Evolutionary conservation across 2,113 vertebrate species (phyloP).

Genomic region (Python bivittatus): DNA sequence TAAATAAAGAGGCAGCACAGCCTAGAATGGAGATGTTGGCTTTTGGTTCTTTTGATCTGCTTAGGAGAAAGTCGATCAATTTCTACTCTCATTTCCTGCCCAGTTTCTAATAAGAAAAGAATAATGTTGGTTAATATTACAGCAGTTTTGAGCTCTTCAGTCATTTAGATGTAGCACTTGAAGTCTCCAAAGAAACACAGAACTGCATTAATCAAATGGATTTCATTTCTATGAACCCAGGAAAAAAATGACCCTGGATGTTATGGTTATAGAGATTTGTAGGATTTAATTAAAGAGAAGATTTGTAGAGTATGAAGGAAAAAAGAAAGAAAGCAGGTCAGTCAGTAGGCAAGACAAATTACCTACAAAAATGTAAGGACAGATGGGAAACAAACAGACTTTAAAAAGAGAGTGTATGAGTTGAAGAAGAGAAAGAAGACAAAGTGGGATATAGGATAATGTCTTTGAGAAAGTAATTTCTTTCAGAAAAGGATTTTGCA

Average conservation of each 20-base stretch:
- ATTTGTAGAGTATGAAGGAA: not conserved
- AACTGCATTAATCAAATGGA: not conserved
- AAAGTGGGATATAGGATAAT: not conserved
- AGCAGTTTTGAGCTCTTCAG: not conserved
- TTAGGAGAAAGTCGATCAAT: not conserved
- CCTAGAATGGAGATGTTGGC: not conserved
- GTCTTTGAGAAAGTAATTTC: not conserved
- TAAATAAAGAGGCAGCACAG: not conserved
- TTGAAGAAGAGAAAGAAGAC: no score
- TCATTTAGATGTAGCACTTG: constrained; percentile 4
- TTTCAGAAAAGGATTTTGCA: not conserved
- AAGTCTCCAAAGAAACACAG: not conserved
- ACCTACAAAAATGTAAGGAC: not conserved
- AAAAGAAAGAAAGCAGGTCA: no score
- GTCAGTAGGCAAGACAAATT: not conserved
- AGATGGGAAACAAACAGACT: not conserved
- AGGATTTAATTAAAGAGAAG: not conserved
- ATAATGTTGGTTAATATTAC: not conserved
- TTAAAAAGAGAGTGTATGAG: not conserved
- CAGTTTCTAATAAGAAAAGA: constrained; percentile 3
- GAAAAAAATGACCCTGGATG: not conserved
- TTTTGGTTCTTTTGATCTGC: not conserved
- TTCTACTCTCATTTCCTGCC: not conserved
- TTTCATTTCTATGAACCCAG: not conserved
- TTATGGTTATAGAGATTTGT: constrained; percentile 15